phyloP scores from a whole-genome alignment of 2,113 vertebrate species.

The Grammomys dolichurus region DNA sequence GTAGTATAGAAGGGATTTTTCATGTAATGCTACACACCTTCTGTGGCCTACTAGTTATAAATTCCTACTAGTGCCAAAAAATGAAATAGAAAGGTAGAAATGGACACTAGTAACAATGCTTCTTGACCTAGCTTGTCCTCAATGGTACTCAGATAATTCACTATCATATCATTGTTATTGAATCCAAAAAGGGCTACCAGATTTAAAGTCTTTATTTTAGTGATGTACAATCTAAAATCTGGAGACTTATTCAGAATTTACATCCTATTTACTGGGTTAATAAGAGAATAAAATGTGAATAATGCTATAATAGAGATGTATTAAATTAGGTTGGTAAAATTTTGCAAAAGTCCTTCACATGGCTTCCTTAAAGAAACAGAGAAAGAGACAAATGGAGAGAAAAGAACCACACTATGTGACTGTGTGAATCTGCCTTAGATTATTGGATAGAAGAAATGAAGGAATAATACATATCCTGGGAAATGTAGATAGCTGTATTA shows the following conservation, averaged over 20 bases:
- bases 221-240: neutral
- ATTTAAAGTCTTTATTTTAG: neutral
- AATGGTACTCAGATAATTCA: neutral
- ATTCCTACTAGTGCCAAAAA: neutral
- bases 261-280: neutral
- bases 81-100: neutral
- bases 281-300: neutral
- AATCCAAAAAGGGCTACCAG: neutral
- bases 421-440: neutral
- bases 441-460: neutral
- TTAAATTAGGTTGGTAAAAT: neutral
- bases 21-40: neutral
- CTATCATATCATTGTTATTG: neutral
- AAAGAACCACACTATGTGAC: neutral
- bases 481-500: neutral
- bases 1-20: neutral
- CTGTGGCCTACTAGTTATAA: neutral
- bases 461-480: neutral
- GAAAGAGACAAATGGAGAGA: neutral
- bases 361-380: neutral
- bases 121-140: neutral
- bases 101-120: neutral
- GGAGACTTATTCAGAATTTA: neutral
- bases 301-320: neutral
- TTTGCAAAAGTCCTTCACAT: neutral